Evolutionary conservation across 2,888 invertebrate species (phyloP).

Genomic region (Diplazon laetatorius): DNA sequence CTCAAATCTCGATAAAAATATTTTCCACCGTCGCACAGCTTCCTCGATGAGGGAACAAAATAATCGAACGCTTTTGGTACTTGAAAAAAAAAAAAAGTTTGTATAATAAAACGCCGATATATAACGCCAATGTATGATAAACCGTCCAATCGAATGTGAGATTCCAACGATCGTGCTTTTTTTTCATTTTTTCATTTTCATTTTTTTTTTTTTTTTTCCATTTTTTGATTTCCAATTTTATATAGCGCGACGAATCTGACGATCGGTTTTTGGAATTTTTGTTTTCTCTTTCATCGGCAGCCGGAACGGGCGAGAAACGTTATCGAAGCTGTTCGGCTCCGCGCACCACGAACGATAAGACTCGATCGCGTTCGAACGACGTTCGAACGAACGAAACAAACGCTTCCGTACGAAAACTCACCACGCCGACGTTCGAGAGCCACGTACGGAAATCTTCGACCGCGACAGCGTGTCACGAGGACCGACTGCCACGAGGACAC

Average conservation of each 20-base stretch:
- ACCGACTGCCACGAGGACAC: slow-evolving; percentile 67
- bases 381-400: too few species aligned
- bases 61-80: slow-evolving; percentile 50
- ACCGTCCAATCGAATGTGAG: slow-evolving; percentile 1
- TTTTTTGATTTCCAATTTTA: too few species aligned
- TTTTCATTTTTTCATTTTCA: not conserved
- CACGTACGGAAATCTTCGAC: slow-evolving; percentile 13
- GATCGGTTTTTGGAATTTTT: slow-evolving; percentile 38
- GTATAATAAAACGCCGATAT: not conserved
- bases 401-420: slow-evolving; percentile 32
- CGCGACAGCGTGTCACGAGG: slow-evolving; percentile 65
- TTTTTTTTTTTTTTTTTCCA: too few species aligned
- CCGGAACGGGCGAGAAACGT: not conserved
- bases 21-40: too few species aligned
- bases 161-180: not conserved
- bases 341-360: slow-evolving; percentile 35
- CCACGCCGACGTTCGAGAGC: too few species aligned
- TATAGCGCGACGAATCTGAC: not conserved
- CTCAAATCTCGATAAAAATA: too few species aligned
- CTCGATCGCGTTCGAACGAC: too few species aligned
- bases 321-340: not conserved
- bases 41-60: too few species aligned
- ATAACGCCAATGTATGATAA: too few species aligned
- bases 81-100: not conserved
- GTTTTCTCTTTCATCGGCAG: too few species aligned